Evolutionary conservation across 2,888 invertebrate genomes (phyloP).

Genomic region (Shargacucullia verbasci): DNA sequence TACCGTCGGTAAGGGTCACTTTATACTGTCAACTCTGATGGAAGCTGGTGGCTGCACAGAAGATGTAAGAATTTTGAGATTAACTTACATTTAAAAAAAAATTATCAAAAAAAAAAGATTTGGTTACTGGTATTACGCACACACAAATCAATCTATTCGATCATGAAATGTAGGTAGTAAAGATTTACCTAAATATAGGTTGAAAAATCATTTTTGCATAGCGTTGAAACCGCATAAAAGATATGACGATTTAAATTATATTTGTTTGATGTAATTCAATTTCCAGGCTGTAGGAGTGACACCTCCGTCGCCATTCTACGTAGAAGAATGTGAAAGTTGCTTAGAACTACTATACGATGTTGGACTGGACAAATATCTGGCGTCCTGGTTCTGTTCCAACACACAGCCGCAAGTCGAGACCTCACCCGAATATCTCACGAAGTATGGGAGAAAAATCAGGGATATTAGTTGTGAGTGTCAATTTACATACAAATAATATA

Average conservation of each 20-base stretch:
- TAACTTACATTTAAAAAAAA: too few species aligned
- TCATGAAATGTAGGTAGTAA: too few species aligned
- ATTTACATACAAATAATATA: neutral
- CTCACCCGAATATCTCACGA: conserved; percentile 77
- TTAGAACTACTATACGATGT: conserved; percentile 93
- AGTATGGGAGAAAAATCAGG: conserved; percentile 77
- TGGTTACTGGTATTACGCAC: too few species aligned
- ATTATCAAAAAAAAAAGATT: too few species aligned
- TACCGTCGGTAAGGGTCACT: conserved; percentile 92
- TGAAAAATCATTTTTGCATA: too few species aligned
- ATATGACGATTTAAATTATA: too few species aligned
- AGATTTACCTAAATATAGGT: too few species aligned
- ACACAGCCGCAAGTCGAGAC: conserved; percentile 90
- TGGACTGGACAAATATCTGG: conserved; percentile 92
- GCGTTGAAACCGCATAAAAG: too few species aligned
- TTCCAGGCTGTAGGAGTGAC: conserved; percentile 89
- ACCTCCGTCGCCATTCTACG: conserved; percentile 94
- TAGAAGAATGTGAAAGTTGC: conserved; percentile 97
- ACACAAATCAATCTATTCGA: too few species aligned
- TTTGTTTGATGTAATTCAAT: neutral
- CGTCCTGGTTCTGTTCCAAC: conserved; percentile 91
- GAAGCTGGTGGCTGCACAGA: conserved; percentile 94
- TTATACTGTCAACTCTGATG: conserved; percentile 92
- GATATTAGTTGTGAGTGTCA: conserved; percentile 75
- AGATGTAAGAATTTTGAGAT: conserved; percentile 73